These are phyloP conservation scores for Hippocampus abdominalis DNA, from an alignment of 2,113 vertebrate species.

Conservation along the genomic window DNA sequence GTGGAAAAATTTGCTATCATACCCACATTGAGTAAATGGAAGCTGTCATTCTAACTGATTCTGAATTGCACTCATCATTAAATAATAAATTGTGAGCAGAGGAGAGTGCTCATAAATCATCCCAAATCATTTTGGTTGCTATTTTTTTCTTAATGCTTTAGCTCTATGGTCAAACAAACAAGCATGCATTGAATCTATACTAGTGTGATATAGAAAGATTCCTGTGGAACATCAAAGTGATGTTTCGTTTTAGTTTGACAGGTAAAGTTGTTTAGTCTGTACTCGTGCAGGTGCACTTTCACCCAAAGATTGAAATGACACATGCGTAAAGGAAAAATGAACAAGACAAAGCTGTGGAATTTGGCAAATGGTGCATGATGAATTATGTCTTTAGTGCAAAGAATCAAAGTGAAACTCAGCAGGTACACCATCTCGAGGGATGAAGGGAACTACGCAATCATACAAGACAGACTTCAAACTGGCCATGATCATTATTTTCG, in stretches of 20 bases:
- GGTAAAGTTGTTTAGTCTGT: slow-evolving; percentile 71
- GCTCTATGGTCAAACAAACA: not conserved
- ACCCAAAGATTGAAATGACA: slow-evolving; percentile 47
- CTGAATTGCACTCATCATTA: slow-evolving; percentile 55
- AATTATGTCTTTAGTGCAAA: not conserved
- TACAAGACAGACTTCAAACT: too few species aligned
- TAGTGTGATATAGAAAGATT: slow-evolving; percentile 10
- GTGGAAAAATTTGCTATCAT: not conserved
- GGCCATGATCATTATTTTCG: too few species aligned
- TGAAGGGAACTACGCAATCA: not conserved
- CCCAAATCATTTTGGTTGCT: not conserved
- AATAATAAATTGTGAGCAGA: slow-evolving; percentile 53
- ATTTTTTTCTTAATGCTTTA: slow-evolving; percentile 2
- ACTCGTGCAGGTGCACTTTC: slow-evolving; percentile 72
- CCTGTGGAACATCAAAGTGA: not conserved
- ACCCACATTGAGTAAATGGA: slow-evolving; percentile 23
- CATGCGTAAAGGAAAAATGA: slow-evolving; percentile 7
- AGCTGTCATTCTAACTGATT: slow-evolving; percentile 51
- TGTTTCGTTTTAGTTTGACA: slow-evolving; percentile 32
- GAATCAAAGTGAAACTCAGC: not conserved
- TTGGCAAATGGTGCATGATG: slow-evolving; percentile 11
- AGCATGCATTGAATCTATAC: not conserved
- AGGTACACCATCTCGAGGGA: not conserved
- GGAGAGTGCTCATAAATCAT: slow-evolving; percentile 32
- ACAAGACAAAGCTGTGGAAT: slow-evolving; percentile 12